Evolutionary conservation across 2,113 vertebrate species (phyloP), one percentile per base, ranked within the genome.

Genomic region (Lepus timidus): DNA sequence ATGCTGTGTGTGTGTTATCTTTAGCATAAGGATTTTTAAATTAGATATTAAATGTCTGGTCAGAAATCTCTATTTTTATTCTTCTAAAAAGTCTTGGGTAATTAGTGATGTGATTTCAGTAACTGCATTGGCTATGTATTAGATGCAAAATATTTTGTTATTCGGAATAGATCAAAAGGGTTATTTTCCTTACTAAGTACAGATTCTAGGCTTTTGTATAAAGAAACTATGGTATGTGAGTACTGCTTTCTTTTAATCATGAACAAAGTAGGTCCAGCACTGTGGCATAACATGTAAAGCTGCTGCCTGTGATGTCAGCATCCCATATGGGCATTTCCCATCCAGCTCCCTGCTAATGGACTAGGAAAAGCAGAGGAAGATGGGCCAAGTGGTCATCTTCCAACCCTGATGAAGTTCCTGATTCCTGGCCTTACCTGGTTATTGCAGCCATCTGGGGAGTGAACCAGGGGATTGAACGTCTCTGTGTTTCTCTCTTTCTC

Each of bases 61-160:
- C 3, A 92, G 33, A 73, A 93, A 83, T 79, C 14, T 87, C 17
- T 75, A 52, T 33, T 81, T 92, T 95, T 91, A 82, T 88, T 93
- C 49, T 94, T 11, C 25, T 80, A 44, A 83, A 85, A 94, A 79
- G 10, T 67, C 9, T 80, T 83, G 12, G 16, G 4, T 58, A 75
- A 75, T 90, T 71, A 93, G 9, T 44, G 11, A 83, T 68, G 9
- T 73, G 31, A 9, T 78, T 25, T 36, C 3, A 85, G 44, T 88
- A 70, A 58, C 17, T 83, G 22, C 88, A 58, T 16, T 44, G 9
- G 4, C 6, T n/a, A 20, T 12, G 31, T 74, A 19, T 83, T 55
- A 62, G 76, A 82, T 76, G 13, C 3, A 67, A 91, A 90, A 25
- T 71, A 61, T 88, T 85, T 85, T 85, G 55, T 93, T 36, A 85